Evolutionary conservation across 30 jellyfish, hydroid and myxozoan species (phyloP).

Genomic region (Mastigias papua): DNA sequence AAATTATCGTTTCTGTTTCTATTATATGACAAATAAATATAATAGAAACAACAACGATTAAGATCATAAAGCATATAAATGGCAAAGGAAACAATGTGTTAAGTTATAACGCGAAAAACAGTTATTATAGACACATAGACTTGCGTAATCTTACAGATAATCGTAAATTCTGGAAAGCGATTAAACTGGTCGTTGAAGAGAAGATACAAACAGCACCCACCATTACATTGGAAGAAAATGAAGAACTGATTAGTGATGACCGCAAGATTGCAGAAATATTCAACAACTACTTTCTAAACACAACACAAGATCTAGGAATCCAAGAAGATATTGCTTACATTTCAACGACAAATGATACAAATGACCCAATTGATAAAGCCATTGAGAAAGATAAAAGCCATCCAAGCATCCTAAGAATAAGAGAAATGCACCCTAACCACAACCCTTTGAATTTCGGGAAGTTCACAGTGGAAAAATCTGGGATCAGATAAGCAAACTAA

Average conservation of each 20-base stretch:
- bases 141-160: neutral
- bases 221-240: neutral
- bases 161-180: neutral
- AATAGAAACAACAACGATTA: neutral
- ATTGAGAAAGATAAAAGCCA: too few relatives aligned
- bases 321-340: constrained; percentile 5
- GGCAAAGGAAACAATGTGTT: neutral
- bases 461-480: too few relatives aligned
- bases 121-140: neutral
- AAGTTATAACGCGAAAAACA: neutral
- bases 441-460: neutral
- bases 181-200: neutral
- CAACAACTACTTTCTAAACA: constrained; percentile 11
- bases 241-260: constrained; percentile 11
- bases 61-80: neutral
- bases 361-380: too few relatives aligned
- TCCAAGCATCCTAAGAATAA: too few relatives aligned
- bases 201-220: neutral
- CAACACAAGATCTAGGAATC: constrained; percentile 12
- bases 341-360: neutral
- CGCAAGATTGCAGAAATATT: constrained; percentile 19
- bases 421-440: neutral
- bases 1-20: too few relatives aligned
- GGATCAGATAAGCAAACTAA: neutral
- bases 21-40: neutral